Evolutionary conservation across 2,888 invertebrate genomes (phyloP), one percentile per base, ranked within the genome.

Genomic region (Tridacna gigas): DNA sequence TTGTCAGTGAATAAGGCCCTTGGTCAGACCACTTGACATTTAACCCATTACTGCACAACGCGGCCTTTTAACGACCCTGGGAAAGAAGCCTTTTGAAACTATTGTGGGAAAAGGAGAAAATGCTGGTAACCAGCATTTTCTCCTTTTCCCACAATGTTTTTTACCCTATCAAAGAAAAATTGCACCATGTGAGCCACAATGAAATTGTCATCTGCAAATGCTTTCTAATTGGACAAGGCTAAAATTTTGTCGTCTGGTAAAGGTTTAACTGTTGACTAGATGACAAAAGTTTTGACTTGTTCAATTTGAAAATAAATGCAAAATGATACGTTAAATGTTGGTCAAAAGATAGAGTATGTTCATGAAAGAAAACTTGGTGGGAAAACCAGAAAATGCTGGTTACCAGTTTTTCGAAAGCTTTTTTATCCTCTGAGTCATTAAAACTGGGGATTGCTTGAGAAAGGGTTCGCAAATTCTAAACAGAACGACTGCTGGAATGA

Each of bases 121-220:
- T 56, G 56, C n/a, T 18, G 56, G n/a, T 56, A 56, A 56, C 56
- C 20, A 56, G 56, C 56, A 56, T 56, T 56, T 56, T 56, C 56
- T 56, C 56, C 56, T 56, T 56, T 56, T 56, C 56, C n/a, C 56
- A 20, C 20, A n/a, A 56, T 56, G 56, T 56, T 56, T 56, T n/a
- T 9, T n/a, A 56, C 18, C 20, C 56, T 56, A 5, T 9, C 1
- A 2, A 20, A 56, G 3, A 56, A 56, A 56, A 20, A 3, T 56
- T 18, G n/a, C n/a, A n/a, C n/a, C n/a, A n/a, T n/a, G n/a, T n/a
- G n/a, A n/a, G n/a, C n/a, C n/a, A n/a, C n/a, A n/a, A n/a, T n/a
- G 9, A 20, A 56, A 20, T n/a, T 56, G 2, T 56, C n/a, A 9
- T n/a, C n/a, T 56, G 56, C 56, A 56, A 56, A 20, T 56, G 20